Conservation (phyloP, 2,113 vertebrate genomes). For the Lampris megalopsis region DNA sequence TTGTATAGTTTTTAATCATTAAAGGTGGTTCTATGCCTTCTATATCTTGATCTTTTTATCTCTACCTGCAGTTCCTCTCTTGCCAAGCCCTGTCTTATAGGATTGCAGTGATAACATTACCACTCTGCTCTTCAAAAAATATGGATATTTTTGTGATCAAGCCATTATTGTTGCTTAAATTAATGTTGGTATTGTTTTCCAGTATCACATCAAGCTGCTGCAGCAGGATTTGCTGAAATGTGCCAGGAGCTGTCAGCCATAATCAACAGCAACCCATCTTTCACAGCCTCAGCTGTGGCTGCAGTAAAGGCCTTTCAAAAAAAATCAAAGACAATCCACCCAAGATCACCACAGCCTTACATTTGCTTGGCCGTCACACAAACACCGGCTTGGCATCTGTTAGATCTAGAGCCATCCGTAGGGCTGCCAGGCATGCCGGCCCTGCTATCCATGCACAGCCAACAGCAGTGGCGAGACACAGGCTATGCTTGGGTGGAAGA, state of each 20-base stretch:
- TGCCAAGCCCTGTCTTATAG: no score
- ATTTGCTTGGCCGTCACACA: neutral
- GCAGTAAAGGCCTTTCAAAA: neutral
- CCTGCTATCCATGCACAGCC: neutral
- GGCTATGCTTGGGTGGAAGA: neutral
- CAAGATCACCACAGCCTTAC: neutral
- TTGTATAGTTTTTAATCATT: no score
- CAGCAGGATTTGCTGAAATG: neutral
- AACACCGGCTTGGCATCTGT: neutral
- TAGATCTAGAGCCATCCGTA: neutral
- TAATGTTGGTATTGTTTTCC: neutral
- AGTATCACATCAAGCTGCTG: neutral
- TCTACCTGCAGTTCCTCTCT: no score
- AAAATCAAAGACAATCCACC: neutral
- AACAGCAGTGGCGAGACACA: neutral
- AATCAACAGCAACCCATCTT: neutral
- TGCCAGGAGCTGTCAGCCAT: neutral
- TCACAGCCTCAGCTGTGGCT: neutral
- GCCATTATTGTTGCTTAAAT: neutral
- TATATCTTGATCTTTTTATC: no score
- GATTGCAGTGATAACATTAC: no score
- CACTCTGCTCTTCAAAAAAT: no score
- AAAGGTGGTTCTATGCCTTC: no score
- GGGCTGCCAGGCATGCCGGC: neutral
- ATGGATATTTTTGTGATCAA: no score